Evolutionary conservation across 2,888 invertebrate genomes (phyloP).

Genomic region (Apoda limacodes): DNA sequence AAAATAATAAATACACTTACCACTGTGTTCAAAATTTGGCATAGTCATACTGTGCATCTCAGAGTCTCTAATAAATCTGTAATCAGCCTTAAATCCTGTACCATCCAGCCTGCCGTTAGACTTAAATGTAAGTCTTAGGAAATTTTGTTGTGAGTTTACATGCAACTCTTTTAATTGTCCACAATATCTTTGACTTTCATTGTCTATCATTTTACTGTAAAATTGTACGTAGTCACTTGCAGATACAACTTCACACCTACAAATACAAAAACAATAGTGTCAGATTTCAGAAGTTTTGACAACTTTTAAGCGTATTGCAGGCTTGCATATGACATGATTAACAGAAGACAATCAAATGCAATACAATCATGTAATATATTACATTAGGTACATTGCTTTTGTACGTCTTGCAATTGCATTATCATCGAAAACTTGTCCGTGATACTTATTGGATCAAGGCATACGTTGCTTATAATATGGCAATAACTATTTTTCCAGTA

Average conservation of each 20-base stretch:
- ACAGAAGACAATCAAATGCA: no score
- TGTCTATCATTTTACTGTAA: constrained; percentile 89
- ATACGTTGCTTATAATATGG: no score
- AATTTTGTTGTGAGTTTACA: constrained; percentile 87
- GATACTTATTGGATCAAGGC: no score
- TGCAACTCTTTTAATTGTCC: constrained; percentile 83
- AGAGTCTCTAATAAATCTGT: constrained; percentile 82
- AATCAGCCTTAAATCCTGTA: constrained; percentile 92
- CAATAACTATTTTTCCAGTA: no score
- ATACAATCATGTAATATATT: no score
- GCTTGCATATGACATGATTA: no score
- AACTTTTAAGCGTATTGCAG: no score
- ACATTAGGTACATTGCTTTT: no score
- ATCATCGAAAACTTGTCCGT: no score
- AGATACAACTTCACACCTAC: constrained; percentile 88
- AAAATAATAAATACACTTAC: constrained; percentile 23
- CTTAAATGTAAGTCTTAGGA: constrained; percentile 92
- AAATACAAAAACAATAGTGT: constrained; percentile 24
- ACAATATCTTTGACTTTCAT: constrained; percentile 87
- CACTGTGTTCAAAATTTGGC: constrained; percentile 35
- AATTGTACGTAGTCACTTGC: constrained; percentile 97
- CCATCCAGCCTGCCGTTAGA: constrained; percentile 95
- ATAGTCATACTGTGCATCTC: constrained; percentile 64
- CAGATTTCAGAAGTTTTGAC: no score
- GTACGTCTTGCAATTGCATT: no score